Evolutionary conservation across 35 echinoderm and acorn worm genomes (phyloP).

Genomic region (Heliocidaris tuberculata): DNA sequence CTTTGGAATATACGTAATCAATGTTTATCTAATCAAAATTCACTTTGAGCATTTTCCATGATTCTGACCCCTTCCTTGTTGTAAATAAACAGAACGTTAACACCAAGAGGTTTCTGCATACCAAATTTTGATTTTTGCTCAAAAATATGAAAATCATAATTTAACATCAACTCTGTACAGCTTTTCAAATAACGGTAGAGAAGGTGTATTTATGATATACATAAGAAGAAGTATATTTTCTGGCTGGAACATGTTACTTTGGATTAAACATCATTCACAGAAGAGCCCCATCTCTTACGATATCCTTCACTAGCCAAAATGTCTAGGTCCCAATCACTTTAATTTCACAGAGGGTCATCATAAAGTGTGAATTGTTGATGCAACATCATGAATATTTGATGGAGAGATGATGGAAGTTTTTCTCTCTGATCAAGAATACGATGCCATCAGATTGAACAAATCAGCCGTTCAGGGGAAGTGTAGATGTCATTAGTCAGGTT

Average conservation of each 20-base stretch:
- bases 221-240: no score
- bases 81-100: no score
- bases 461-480: neutral
- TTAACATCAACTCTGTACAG: neutral
- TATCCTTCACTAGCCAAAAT: neutral
- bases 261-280: neutral
- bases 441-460: neutral
- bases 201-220: neutral
- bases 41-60: no score
- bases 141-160: neutral
- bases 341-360: neutral
- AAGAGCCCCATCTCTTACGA: neutral
- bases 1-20: no score
- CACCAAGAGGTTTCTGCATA: no score
- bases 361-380: neutral
- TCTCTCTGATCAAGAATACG: neutral
- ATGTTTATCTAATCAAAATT: no score
- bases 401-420: neutral
- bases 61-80: no score
- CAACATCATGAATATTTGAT: neutral
- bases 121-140: no score
- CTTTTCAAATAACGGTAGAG: neutral
- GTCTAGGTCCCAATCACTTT: neutral
- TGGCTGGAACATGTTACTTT: neutral
- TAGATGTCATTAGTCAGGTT: no score